These are phyloP conservation scores for Spinibarbus caldwelli DNA, from an alignment of 2,797 vertebrate genomes.

Conservation along the genomic window DNA sequence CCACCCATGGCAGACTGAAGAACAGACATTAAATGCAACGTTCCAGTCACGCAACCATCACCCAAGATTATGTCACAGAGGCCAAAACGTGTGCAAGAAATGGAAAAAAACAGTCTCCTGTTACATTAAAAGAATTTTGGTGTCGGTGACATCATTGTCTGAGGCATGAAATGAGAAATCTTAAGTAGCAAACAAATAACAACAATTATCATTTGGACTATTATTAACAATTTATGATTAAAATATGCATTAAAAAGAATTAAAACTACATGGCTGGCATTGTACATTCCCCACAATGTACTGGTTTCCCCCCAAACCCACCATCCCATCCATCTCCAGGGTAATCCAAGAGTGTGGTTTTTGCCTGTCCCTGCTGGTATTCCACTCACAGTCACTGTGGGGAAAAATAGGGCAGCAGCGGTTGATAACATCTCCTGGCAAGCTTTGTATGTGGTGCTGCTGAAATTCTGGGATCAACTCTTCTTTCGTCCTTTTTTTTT, in stretches of 20 bases:
- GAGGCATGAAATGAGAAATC: background rate
- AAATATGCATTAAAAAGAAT: background rate
- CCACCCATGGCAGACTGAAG: background rate
- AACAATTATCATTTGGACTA: background rate
- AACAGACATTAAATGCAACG: background rate
- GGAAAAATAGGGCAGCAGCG: slow-evolving; percentile 24
- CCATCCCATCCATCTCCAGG: slow-evolving; percentile 10
- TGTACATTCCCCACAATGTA: slow-evolving; percentile 5
- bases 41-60: background rate
- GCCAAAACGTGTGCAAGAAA: background rate
- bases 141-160: slow-evolving; percentile 8
- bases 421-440: slow-evolving; percentile 60
- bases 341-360: slow-evolving; percentile 29
- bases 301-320: background rate
- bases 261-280: background rate
- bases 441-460: slow-evolving; percentile 30
- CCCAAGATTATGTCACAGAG: background rate
- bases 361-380: slow-evolving; percentile 30
- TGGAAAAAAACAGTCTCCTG: background rate
- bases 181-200: background rate
- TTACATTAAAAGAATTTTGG: background rate
- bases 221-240: background rate
- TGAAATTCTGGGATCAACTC: slow-evolving; percentile 35
- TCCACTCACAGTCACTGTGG: slow-evolving; percentile 17
- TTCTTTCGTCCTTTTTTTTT: background rate